Percentiles rank a stretch among this genome's conserved stretches.
These are phyloP conservation scores for Eristalis tenax DNA, from an alignment of 2,888 invertebrate species.

Conservation along the genomic window DNA sequence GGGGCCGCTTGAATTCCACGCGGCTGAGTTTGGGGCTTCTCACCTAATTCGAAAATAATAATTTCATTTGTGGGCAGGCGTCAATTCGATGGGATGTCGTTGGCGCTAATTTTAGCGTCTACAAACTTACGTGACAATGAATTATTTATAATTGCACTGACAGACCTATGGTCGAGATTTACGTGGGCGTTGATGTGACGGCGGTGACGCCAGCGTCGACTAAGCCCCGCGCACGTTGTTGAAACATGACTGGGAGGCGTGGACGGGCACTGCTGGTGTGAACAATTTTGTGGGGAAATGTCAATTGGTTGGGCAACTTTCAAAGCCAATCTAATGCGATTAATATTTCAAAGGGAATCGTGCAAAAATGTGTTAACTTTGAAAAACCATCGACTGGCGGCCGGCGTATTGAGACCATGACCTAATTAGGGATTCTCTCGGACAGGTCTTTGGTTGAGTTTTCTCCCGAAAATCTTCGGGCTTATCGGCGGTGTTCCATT, in stretches of 20 bases:
- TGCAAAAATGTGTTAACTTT: too few species aligned
- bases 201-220: neutral
- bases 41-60: slow-evolving; percentile 18
- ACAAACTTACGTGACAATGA: neutral
- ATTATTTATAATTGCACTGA: slow-evolving; percentile 1
- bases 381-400: too few species aligned
- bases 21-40: neutral
- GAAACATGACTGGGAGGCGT: neutral
- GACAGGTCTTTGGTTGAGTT: too few species aligned
- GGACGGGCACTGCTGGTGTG: neutral
- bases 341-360: too few species aligned
- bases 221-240: neutral
- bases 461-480: too few species aligned
- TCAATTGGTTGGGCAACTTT: neutral
- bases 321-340: neutral
- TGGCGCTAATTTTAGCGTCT: slow-evolving; percentile 23
- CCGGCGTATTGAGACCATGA: too few species aligned
- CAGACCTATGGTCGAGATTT: neutral
- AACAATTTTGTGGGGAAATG: neutral
- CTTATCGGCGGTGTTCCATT: too few species aligned
- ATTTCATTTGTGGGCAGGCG: neutral
- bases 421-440: too few species aligned
- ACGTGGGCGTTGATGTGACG: neutral
- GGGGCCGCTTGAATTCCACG: neutral
- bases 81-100: neutral